Base-by-base conservation (phyloP, 1,140 invertebrate species). In the Neocloeon triangulifer region DNA sequence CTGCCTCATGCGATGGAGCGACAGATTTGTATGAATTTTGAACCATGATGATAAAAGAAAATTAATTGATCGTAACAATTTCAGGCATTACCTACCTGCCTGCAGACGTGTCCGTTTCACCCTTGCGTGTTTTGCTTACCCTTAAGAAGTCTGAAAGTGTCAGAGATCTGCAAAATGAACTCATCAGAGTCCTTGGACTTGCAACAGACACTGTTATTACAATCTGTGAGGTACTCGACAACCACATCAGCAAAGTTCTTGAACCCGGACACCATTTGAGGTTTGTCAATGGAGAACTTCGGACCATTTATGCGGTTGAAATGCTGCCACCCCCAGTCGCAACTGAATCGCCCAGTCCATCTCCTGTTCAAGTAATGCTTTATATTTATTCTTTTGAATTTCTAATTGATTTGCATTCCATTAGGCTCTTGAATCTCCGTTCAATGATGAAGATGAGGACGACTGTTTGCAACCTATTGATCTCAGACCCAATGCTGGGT, bases 1-100 rank as follows among this genome's bases (percentile, higher is more conserved):
- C 49, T 76, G 32, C 71, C 71, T 26, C 58, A 65, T 40, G 69
- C 68, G 10, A 65, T 69, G 56, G 66, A 74, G 42, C 56, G 60
- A 35, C 66, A 71, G 46, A 49, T 75, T 34, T 42, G 57, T 61
- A 42, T 54, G 55, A 45, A 31, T 22, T 33, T 31, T 35, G 9
- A n/a, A 10, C 2, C 15, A n/a, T n/a, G n/a, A n/a, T n/a, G n/a
- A n/a, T n/a, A n/a, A n/a, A n/a, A n/a, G n/a, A n/a, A n/a, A n/a
- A n/a, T n/a, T n/a, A n/a, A n/a, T n/a, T n/a, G n/a, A n/a, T n/a
- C n/a, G n/a, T n/a, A n/a, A n/a, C n/a, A n/a, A n/a, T n/a, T n/a
- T n/a, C n/a, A 62, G 67, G 51, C 43, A 55, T 72, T 14, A 65
- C 61, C n/a, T 68, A 61, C 44, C 51, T 71, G 39, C 54, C 62